Evolutionary conservation across 2,888 invertebrate genomes (phyloP).

Genomic region (Anagyrus pseudococci): DNA sequence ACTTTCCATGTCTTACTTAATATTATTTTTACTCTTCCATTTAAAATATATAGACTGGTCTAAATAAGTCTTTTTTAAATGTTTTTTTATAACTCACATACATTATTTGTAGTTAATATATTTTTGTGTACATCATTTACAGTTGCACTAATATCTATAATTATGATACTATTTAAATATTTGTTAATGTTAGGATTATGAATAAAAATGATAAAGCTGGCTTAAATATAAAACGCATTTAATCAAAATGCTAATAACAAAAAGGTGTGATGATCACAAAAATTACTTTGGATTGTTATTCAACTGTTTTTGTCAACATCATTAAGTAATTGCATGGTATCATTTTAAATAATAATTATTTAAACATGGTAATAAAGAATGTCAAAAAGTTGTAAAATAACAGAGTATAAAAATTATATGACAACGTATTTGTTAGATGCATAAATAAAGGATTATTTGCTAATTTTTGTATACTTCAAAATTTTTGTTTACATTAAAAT

Average conservation of each 20-base stretch:
- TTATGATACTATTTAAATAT: slow-evolving; percentile 17
- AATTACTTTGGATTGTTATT: slow-evolving; percentile 17
- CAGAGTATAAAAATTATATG: slow-evolving; percentile 34
- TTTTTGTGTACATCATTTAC: slow-evolving; percentile 23
- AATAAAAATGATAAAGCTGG: too few relatives aligned
- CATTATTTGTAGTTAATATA: slow-evolving; percentile 31
- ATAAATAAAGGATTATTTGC: slow-evolving; percentile 37
- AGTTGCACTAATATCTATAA: slow-evolving; percentile 9
- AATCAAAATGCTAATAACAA: slow-evolving; percentile 16
- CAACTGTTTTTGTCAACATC: slow-evolving; percentile 6
- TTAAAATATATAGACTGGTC: slow-evolving; percentile 17
- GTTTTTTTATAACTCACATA: slow-evolving; percentile 24
- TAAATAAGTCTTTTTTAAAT: slow-evolving; percentile 24
- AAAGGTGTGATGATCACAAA: slow-evolving; percentile 14
- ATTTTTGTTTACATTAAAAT: slow-evolving; percentile 11
- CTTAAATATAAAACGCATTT: slow-evolving; percentile 20
- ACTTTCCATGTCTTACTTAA: slow-evolving; percentile 26
- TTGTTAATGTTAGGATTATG: too few relatives aligned
- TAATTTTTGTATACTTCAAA: slow-evolving; percentile 33
- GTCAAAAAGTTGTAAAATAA: slow-evolving; percentile 33
- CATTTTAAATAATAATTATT: slow-evolving; percentile 2
- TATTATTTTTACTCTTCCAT: slow-evolving; percentile 23
- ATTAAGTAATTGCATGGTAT: too few relatives aligned
- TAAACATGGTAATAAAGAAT: slow-evolving; percentile 30
- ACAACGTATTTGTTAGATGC: slow-evolving; percentile 33